These are phyloP conservation scores for Liolophura sinensis DNA, from an alignment of 1,140 invertebrate species.

Conservation along the genomic window DNA sequence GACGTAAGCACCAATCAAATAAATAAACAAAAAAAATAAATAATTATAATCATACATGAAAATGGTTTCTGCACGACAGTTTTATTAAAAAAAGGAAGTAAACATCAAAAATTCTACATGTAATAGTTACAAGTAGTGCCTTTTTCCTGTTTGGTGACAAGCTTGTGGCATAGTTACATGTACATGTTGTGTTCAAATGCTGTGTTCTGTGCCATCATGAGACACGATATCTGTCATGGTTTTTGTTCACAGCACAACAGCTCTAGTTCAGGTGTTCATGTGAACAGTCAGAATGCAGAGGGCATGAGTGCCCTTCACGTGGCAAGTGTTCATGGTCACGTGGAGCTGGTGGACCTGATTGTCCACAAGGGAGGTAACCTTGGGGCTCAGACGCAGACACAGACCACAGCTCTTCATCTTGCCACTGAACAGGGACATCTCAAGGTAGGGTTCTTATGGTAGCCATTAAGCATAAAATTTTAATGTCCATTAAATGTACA, in stretches of 20 bases:
- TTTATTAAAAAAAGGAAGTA: too few relatives aligned
- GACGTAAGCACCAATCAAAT: too few relatives aligned
- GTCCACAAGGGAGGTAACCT: conserved; percentile 65
- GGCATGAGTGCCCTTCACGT: conserved; percentile 93
- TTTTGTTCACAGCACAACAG: conserved; percentile 5
- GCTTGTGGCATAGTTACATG: background rate
- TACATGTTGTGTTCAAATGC: background rate
- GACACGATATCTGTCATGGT: background rate
- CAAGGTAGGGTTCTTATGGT: conserved; percentile 12
- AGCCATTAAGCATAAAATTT: too few relatives aligned
- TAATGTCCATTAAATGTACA: too few relatives aligned
- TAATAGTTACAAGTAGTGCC: too few relatives aligned
- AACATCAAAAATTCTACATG: too few relatives aligned
- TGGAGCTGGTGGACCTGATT: conserved; percentile 84
- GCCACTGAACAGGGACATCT: conserved; percentile 22
- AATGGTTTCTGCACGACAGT: too few relatives aligned
- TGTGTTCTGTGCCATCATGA: background rate
- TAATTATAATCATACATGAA: too few relatives aligned
- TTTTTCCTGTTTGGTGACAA: too few relatives aligned
- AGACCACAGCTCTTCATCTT: conserved; percentile 42
- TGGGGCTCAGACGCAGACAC: conserved; percentile 40
- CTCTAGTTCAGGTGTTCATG: conserved; percentile 14
- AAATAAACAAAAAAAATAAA: too few relatives aligned
- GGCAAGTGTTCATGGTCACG: conserved; percentile 84
- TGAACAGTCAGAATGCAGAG: conserved; percentile 28